Evolutionary conservation across 2,113 vertebrate genomes (phyloP).

Genomic region (Vombatus ursinus): DNA sequence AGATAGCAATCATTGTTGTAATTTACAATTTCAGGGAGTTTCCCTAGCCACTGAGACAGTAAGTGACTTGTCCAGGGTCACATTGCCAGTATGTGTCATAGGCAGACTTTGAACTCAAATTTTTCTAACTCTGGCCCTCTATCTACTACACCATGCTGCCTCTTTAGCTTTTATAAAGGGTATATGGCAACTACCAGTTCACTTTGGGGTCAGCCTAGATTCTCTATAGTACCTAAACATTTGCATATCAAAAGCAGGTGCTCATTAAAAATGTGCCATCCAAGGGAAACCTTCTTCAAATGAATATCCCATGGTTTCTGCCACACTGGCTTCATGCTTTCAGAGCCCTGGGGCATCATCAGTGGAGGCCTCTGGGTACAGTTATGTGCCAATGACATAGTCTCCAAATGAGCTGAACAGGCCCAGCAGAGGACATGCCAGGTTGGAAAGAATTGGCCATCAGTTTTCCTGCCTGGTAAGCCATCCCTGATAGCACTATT

Average conservation of each 20-base stretch:
- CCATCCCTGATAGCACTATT: constrained; percentile 67
- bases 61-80: background rate
- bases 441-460: background rate
- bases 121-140: background rate
- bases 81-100: background rate
- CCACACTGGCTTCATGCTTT: background rate
- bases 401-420: constrained; percentile 46
- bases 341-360: background rate
- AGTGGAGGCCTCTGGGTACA: constrained; percentile 14
- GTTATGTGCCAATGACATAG: constrained; percentile 11
- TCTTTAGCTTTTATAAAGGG: background rate
- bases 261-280: background rate
- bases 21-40: background rate
- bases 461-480: constrained; percentile 62
- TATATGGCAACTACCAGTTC: background rate
- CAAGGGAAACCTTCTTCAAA: background rate
- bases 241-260: background rate
- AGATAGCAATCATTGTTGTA: background rate
- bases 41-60: background rate
- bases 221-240: background rate
- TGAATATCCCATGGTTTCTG: constrained; percentile 3
- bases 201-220: background rate
- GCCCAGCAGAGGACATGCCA: constrained; percentile 30
- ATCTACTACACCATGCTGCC: background rate
- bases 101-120: background rate